Evolutionary conservation across 2,113 vertebrate species (phyloP), one percentile per base, ranked within the genome.

Genomic region (Pseudorhombus dupliciocellatus): DNA sequence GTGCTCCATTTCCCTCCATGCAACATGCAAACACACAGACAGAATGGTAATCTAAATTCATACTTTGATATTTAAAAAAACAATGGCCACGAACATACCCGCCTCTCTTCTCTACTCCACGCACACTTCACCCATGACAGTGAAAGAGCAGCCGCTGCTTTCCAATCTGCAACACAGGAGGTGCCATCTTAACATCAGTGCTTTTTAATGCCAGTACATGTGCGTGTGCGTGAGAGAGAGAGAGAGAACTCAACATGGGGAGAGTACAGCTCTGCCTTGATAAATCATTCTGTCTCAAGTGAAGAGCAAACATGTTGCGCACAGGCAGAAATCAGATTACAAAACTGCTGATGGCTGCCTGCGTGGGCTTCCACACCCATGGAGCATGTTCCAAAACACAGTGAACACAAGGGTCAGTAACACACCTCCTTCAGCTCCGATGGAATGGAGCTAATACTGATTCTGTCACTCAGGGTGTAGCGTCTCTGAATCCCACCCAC

Each of bases 201-300:
- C 44, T 51, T 54, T 15, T 34, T 65, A 28, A 66, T 65, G 44
- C 7, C 30, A 10, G 66, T 44, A 15, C 16, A 15, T 44, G 42
- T 44, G 42, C 6, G 42, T 44, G 16, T 44, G 42, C 0, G 42
- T 16, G 42, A 7, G 16, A 7, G 42, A 18, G 34, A 37, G 40
- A 55, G 34, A 59, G 76, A 77, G 48, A 4, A 42, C 50, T 67
- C 46, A 1, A 37, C 42, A 51, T 62, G 60, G 34, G 53, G 34
- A 72, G 55, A 73, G 55, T 44, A 16, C 56, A 25, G 26, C 56
- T 31, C 42, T 31, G 66, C 67, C 74, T 71, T 53, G 62, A 79
- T 74, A 25, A 83, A 66, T 66, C 70, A 69, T 63, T 73, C 62
- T 70, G 40, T 66, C 75, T 64, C 37, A 70, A 75, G 73, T 62